Evolutionary conservation across 2,797 vertebrate species (phyloP).

Genomic region (Sebastiscus albofasciatus): DNA sequence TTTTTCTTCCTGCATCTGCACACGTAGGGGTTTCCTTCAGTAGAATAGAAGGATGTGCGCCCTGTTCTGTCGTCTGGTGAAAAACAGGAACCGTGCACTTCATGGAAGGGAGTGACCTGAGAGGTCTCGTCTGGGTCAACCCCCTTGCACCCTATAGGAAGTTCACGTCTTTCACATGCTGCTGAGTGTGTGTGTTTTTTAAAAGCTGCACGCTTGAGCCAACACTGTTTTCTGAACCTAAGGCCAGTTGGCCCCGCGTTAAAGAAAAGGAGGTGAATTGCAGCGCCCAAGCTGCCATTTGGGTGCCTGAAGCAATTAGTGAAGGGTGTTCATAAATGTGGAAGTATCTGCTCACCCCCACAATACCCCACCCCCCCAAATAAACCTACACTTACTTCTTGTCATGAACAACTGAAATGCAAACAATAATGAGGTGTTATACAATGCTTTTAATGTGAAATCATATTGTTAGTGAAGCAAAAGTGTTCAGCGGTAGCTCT

Average conservation of each 20-base stretch:
- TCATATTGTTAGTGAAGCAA: neutral
- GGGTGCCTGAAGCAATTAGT: conserved; percentile 64
- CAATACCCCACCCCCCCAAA: neutral
- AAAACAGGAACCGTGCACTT: conserved; percentile 83
- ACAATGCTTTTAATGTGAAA: neutral
- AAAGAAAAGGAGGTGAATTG: conserved; percentile 59
- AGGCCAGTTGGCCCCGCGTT: conserved; percentile 62
- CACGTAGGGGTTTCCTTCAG: conserved; percentile 75
- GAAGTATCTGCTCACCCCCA: conserved; percentile 30
- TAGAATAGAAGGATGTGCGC: conserved; percentile 85
- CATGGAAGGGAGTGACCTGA: conserved; percentile 54
- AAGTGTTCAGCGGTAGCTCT: conserved; percentile 1
- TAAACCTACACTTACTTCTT: neutral
- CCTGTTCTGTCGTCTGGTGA: conserved; percentile 67
- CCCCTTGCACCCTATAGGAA: conserved; percentile 57
- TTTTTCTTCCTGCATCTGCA: conserved; percentile 57
- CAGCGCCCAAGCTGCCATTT: conserved; percentile 56
- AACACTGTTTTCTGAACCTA: conserved; percentile 62
- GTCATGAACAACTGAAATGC: neutral
- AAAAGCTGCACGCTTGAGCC: conserved; percentile 26
- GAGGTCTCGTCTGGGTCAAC: conserved; percentile 61
- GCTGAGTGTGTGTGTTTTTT: conserved; percentile 21
- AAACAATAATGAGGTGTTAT: neutral
- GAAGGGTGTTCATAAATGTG: conserved; percentile 56
- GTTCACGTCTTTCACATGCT: conserved; percentile 58